Base-by-base conservation (phyloP, 2,888 invertebrate genomes). In the Fragum whitleyi region DNA sequence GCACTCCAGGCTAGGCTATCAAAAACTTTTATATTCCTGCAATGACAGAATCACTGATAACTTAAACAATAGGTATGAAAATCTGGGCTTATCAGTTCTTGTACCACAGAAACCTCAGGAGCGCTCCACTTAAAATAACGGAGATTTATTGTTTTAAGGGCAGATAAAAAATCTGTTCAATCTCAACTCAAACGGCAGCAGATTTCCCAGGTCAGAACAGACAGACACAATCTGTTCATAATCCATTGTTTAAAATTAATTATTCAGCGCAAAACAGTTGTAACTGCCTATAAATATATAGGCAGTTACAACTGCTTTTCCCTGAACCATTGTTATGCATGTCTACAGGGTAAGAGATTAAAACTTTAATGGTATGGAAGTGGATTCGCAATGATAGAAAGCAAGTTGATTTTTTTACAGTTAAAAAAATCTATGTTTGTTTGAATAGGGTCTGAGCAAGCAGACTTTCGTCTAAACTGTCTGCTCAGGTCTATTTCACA, bases 101-200 rank as follows among this genome's bases (percentile, higher is more conserved):
- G 36, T 62, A 62, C 36, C 19, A 29, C 28, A 21, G 28, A 32
- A 62, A 36, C n/a, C 19, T 62, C 62, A 62, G 23, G 62, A 62
- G 62, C 9, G 36, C 62, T 32, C 61, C 62, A 62, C 62, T 62
- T 62, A 36, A 62, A 62, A 62, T 32, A 62, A 62, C 62, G 23
- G 62, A 62, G 62, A 62, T 62, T 62, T 62, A 62, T 62, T 62
- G 62, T 62, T 62, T 32, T 28, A 21, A 62, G 32, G 32, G 62
- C 62, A 36, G 29, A 28, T 62, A 32, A 62, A 62, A 36, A 28
- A 32, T 62, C 62, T 62, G 62, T 36, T 62, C 28, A 32, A 62
- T 62, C 62, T 62, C 62, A 62, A 62, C 32, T 36, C 47, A 62
- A 23, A 59, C 36, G 32, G 62, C 32, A 62, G 62, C 62, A 62